Percentiles rank a stretch among this genome's conserved stretches.
Conservation (phyloP, 2,113 vertebrate genomes). For the Haliaeetus leucogaster region DNA sequence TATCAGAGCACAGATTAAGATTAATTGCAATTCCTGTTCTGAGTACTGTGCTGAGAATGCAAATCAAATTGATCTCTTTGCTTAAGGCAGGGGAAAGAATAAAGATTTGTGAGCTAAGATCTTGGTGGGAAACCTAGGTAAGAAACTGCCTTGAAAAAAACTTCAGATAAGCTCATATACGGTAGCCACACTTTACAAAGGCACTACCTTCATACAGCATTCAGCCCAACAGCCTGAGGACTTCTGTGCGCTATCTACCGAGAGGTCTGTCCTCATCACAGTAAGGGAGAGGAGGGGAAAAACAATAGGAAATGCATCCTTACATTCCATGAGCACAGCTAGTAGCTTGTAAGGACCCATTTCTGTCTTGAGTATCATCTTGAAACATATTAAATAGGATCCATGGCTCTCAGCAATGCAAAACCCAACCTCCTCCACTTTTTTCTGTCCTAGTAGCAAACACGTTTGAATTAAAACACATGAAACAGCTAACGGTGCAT, state of each 20-base stretch:
- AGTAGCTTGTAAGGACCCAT: background rate
- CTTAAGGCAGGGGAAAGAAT: background rate
- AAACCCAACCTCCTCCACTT: background rate
- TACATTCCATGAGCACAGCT: background rate
- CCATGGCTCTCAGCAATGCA: background rate
- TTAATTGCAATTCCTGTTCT: background rate
- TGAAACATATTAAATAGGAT: background rate
- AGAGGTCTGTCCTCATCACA: background rate
- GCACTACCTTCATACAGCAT: background rate
- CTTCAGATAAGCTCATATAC: background rate
- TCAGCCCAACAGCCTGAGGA: background rate
- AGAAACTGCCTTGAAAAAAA: background rate
- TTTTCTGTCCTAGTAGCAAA: background rate
- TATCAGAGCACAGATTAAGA: background rate
- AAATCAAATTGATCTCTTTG: background rate
- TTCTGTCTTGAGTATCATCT: background rate
- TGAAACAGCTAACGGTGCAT: background rate
- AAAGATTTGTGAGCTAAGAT: background rate
- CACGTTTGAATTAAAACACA: background rate
- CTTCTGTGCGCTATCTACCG: background rate
- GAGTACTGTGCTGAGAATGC: background rate
- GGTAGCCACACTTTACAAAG: background rate
- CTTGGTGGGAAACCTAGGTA: background rate
- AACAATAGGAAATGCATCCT: background rate
- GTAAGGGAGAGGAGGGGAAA: background rate